phyloP scores from a whole-genome alignment of 2,797 vertebrate genomes.

The Dipus sagitta region DNA sequence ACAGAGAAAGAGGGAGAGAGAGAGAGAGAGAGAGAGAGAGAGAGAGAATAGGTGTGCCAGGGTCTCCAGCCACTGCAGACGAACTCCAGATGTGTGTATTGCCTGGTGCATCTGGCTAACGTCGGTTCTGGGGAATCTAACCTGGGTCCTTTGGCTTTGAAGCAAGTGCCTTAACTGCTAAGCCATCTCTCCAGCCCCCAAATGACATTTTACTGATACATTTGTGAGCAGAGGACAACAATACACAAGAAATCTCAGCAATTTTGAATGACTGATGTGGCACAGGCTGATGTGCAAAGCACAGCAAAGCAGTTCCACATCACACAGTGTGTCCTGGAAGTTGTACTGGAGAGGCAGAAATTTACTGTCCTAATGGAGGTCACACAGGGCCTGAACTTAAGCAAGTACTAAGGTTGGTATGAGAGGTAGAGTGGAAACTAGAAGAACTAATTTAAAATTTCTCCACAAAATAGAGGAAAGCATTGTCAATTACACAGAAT shows the following conservation, averaged over 20 bases:
- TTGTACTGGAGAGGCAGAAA: background rate
- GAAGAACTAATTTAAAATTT: background rate
- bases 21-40: no score
- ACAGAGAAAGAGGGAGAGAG: no score
- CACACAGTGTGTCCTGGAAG: background rate
- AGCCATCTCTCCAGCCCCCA: no score
- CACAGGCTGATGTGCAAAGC: background rate
- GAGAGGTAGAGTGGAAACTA: background rate
- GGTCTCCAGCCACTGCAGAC: no score
- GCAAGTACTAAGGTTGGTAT: background rate
- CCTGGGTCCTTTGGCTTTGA: no score
- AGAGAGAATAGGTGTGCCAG: no score
- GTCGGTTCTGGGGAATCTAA: no score
- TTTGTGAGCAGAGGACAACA: background rate
- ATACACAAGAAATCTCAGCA: background rate
- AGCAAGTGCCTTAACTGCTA: no score
- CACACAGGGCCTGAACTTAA: background rate
- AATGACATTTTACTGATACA: background rate
- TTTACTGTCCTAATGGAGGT: background rate
- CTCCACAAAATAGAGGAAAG: conserved; percentile 32
- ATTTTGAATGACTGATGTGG: background rate
- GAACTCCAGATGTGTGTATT: no score
- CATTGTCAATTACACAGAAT: background rate
- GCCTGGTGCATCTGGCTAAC: no score
- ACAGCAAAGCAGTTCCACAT: background rate